These are phyloP conservation scores for Apocrypta bakeri DNA, from an alignment of 1,140 invertebrate species.

Conservation along the genomic window DNA sequence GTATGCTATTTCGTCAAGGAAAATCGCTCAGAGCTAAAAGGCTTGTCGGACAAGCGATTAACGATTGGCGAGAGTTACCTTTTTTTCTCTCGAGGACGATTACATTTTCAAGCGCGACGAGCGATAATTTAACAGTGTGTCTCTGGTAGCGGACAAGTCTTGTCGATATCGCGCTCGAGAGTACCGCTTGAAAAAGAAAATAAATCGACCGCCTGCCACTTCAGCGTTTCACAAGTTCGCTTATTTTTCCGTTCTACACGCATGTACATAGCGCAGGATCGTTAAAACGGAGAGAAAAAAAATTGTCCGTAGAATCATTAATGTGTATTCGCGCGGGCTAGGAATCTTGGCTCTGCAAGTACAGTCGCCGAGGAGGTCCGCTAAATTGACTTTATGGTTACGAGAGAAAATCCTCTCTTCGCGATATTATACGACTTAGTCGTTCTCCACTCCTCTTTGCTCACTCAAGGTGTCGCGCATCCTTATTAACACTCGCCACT, in stretches of 20 bases:
- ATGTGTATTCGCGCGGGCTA: too few relatives aligned
- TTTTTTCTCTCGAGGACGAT: constrained; percentile 45
- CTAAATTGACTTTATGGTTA: constrained; percentile 69
- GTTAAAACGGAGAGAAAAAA: too few relatives aligned
- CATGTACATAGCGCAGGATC: too few relatives aligned
- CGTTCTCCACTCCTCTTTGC: constrained; percentile 45
- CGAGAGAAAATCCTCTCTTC: constrained; percentile 53
- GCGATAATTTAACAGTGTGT: neutral
- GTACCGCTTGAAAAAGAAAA: neutral
- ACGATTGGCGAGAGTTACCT: constrained; percentile 59
- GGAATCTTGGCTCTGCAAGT: neutral
- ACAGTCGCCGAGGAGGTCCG: constrained; percentile 64
- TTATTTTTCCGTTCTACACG: too few relatives aligned
- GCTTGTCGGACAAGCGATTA: constrained; percentile 75
- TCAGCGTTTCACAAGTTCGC: too few relatives aligned
- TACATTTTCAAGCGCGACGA: neutral
- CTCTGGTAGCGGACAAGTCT: neutral
- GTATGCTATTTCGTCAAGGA: constrained; percentile 60
- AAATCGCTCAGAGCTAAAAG: constrained; percentile 69
- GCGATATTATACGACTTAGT: constrained; percentile 48
- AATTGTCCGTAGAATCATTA: too few relatives aligned
- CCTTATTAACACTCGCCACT: constrained; percentile 53
- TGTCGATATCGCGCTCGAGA: neutral
- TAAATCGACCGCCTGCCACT: too few relatives aligned
- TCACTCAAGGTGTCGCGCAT: constrained; percentile 56